Conservation (phyloP, 1,140 invertebrate species). For the Zaprionus ornatus region DNA sequence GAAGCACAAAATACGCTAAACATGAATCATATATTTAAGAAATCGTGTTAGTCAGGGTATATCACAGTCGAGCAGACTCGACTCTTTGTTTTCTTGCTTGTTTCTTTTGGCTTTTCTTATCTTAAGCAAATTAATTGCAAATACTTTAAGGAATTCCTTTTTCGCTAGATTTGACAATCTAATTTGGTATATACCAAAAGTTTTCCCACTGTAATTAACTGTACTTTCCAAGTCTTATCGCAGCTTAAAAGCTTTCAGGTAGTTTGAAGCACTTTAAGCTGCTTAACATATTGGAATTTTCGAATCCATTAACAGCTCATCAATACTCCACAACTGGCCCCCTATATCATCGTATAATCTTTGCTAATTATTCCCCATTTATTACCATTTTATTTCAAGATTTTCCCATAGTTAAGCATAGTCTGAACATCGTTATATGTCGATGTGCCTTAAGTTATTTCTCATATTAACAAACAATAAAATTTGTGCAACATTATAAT, state of each 20-base stretch:
- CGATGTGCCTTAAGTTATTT: slow-evolving; percentile 17
- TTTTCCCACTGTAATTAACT: no score
- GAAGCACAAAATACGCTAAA: no score
- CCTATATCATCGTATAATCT: background rate
- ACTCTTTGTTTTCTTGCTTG: no score
- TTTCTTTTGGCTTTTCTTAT: background rate
- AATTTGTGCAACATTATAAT: slow-evolving; percentile 35
- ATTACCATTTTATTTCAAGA: background rate
- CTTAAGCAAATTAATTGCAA: background rate
- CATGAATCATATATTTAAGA: no score
- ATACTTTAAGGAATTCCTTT: background rate
- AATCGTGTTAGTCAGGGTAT: no score
- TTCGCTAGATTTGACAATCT: background rate
- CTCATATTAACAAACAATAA: slow-evolving; percentile 51
- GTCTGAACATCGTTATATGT: slow-evolving; percentile 4
- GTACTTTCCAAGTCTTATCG: background rate
- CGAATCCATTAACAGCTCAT: background rate
- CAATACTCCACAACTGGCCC: background rate
- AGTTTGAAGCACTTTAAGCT: background rate
- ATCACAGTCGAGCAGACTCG: no score
- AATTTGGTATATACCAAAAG: background rate
- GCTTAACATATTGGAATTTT: background rate
- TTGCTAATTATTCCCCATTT: background rate
- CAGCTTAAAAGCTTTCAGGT: background rate
- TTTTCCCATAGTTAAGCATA: slow-evolving; percentile 31